Base-by-base conservation (phyloP, 2,888 invertebrate species). In the Buathra laborator region DNA sequence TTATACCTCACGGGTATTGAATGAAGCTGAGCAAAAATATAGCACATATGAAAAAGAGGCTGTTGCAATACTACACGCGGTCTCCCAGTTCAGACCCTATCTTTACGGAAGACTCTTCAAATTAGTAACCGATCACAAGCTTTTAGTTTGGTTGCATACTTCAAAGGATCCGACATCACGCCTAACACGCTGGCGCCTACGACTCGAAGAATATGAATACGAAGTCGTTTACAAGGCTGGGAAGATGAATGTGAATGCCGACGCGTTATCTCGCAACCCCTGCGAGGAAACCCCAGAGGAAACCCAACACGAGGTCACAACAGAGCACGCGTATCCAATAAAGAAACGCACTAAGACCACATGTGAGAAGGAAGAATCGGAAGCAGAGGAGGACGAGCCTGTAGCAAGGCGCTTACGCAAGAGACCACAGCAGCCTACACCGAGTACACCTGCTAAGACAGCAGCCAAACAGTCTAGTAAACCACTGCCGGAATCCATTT, bases 21-120 rank as follows among this genome's bases (percentile, higher is more conserved):
- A 24, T 1, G 64, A 78, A 14, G 37, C 86, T 0, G 86, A 86
- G 56, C 43, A 51, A 9, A 87, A 85, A 51, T 86, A 86, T n/a
- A 76, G 76, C 9, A 86, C 86, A 0, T 86, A 81, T 9, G 87
- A 87, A 68, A 86, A 87, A 7, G 81, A 87, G 75, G 78, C 79
- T 1, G 16, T 86, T 2, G 86, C 83, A 0, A 78, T 88, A 2
- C 44, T 85, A 0, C 76, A 77, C 3, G 37, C 67, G 9, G 67
- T 85, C 2, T 46, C 43, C 2, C 81, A 81, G 1, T 86, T 85
- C 29, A 56, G 85, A 29, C 85, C 77, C 0, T 86, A 85, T 29
- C 32, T 86, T 6, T 85, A 85, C 44, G 84, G 84, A 1, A 24
- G 74, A 32, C 68, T 46, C 37, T 86, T 86, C 24, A 83, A 70